Evolutionary conservation across 2,113 vertebrate species (phyloP).

Genomic region (Ardeotis arabs): DNA sequence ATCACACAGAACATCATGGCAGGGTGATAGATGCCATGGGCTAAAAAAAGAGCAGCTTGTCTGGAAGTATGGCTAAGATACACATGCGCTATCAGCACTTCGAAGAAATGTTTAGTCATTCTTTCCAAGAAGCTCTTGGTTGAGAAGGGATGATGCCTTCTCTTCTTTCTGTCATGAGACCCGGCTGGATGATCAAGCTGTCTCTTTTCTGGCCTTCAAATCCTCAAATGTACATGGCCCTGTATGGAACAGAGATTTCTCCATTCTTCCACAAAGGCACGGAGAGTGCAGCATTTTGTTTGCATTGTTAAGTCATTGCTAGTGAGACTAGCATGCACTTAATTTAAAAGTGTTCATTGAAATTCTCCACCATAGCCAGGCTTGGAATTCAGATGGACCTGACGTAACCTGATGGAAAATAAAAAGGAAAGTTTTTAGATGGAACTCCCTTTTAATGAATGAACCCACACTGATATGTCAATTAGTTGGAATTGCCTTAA

Average conservation of each 20-base stretch:
- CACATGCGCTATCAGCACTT: background rate
- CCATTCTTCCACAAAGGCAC: background rate
- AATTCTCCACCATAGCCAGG: background rate
- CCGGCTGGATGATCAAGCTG: background rate
- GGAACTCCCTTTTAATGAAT: background rate
- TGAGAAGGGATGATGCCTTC: background rate
- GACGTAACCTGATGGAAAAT: background rate
- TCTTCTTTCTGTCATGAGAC: background rate
- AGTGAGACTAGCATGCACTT: background rate
- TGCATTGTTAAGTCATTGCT: background rate
- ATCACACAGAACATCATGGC: background rate
- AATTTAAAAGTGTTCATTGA: background rate
- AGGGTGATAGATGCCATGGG: background rate
- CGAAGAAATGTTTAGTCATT: background rate
- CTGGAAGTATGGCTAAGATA: background rate
- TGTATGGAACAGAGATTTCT: background rate
- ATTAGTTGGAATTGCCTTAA: background rate
- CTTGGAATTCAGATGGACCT: background rate
- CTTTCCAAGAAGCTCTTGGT: background rate
- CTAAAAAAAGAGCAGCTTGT: background rate
- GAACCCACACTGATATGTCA: rapidly evolving
- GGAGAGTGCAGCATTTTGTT: background rate
- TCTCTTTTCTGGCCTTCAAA: background rate
- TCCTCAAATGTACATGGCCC: background rate
- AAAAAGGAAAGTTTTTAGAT: background rate